A percentile compares a stretch with the other conserved stretches of the same genome.
Evolutionary conservation across 2,113 vertebrate species (phyloP).

Genomic region (Conger conger): DNA sequence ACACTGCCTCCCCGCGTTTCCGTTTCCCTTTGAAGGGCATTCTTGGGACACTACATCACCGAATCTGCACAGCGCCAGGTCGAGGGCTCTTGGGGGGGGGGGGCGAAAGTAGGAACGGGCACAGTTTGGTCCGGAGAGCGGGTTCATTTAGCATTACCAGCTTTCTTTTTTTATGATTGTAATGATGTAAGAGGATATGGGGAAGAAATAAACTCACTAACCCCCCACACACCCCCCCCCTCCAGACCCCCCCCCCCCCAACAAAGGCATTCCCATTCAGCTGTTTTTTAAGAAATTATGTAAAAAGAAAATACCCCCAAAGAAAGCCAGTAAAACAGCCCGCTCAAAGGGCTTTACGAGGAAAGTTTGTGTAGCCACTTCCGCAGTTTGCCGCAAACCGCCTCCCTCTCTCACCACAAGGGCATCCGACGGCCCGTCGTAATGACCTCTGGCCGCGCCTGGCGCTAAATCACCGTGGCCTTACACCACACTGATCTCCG

Average conservation of each 20-base stretch:
- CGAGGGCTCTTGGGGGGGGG: slow-evolving; percentile 26
- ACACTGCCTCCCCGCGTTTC: slow-evolving; percentile 64
- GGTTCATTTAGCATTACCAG: slow-evolving; percentile 28
- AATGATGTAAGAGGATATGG: slow-evolving; percentile 25
- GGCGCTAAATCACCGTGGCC: slow-evolving; percentile 23
- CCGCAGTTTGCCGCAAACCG: slow-evolving; percentile 34
- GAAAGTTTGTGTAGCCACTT: slow-evolving; percentile 31
- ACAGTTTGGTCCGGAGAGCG: slow-evolving; percentile 28
- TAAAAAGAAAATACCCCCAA: slow-evolving; percentile 27
- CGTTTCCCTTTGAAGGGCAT: slow-evolving; percentile 69
- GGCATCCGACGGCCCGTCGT: slow-evolving; percentile 20
- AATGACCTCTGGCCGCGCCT: slow-evolving; percentile 23
- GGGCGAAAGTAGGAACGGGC: slow-evolving; percentile 38
- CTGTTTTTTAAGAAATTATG: slow-evolving; percentile 29
- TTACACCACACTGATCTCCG: not conserved
- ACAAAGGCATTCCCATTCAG: not conserved
- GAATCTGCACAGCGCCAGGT: slow-evolving; percentile 61
- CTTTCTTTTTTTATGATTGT: slow-evolving; percentile 11
- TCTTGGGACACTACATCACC: slow-evolving; percentile 68
- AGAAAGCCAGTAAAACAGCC: slow-evolving; percentile 21
- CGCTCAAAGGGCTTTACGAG: slow-evolving; percentile 40
- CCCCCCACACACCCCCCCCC: too few species aligned
- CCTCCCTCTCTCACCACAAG: slow-evolving; percentile 25
- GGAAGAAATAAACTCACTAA: slow-evolving; percentile 17
- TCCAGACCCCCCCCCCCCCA: not conserved